Conservation (phyloP, 2,113 vertebrate genomes). For the Paradoxurus hermaphroditus region DNA sequence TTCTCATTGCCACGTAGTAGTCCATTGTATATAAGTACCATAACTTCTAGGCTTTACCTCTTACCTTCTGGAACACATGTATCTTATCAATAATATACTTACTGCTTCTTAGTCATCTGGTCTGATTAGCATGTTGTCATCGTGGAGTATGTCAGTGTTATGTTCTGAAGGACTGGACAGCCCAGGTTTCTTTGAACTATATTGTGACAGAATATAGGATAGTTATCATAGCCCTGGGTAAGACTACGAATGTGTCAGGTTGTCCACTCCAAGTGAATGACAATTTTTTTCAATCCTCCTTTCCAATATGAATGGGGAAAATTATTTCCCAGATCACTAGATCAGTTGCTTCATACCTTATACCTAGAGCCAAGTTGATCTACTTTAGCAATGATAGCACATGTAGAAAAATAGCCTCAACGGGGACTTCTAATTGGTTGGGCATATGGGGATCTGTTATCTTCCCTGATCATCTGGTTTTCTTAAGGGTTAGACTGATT, state of each 20-base stretch:
- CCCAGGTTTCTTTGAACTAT: background rate
- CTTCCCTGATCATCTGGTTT: background rate
- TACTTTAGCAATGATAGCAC: background rate
- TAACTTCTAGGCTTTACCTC: background rate
- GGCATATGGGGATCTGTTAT: background rate
- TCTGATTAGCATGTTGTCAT: background rate
- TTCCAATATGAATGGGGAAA: background rate
- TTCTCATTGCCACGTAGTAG: too few relatives aligned
- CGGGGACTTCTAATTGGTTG: background rate
- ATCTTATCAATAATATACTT: background rate
- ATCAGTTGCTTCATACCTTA: background rate
- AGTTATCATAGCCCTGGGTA: background rate
- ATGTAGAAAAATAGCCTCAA: background rate
- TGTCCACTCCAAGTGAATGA: background rate
- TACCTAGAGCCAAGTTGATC: background rate
- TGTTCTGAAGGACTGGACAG: background rate
- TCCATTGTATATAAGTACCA: too few relatives aligned
- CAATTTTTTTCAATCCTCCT: background rate
- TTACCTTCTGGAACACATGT: background rate
- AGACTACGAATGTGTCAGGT: background rate
- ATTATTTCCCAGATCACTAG: background rate
- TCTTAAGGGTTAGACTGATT: background rate
- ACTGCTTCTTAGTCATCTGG: background rate
- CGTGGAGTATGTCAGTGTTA: background rate
- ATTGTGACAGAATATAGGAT: background rate